A percentile compares a stretch with the other conserved stretches of the same genome.
Conservation (phyloP, 2,113 vertebrate genomes). For the Himantopus leucocephalus region DNA sequence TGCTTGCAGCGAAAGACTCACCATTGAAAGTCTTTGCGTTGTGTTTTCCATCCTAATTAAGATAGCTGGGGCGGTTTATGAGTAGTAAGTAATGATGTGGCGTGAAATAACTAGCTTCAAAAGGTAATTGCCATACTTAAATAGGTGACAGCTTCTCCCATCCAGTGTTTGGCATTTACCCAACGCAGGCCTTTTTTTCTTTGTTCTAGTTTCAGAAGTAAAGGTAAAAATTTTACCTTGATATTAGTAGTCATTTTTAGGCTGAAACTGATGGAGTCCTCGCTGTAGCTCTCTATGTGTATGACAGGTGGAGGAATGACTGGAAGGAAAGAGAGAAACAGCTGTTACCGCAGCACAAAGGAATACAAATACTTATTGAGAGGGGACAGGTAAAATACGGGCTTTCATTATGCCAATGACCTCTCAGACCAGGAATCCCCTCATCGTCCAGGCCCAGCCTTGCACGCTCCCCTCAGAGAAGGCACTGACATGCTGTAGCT, state of each 20-base stretch:
- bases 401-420: not conserved
- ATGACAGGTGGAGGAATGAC: slow-evolving; percentile 88
- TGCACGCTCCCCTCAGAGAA: not conserved
- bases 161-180: not conserved
- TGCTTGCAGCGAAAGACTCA: not conserved
- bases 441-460: not conserved
- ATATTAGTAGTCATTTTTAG: slow-evolving; percentile 80
- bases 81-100: not conserved
- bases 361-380: not conserved
- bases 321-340: slow-evolving; percentile 50
- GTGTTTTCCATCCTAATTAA: not conserved
- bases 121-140: not conserved
- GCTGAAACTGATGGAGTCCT: slow-evolving; percentile 83
- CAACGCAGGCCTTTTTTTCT: not conserved
- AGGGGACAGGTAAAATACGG: not conserved
- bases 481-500: not conserved
- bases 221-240: slow-evolving; percentile 69
- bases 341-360: not conserved
- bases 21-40: not conserved
- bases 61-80: not conserved
- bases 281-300: slow-evolving; percentile 73
- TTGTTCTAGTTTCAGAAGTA: not conserved
- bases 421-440: not conserved
- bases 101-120: not conserved
- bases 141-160: not conserved